These are phyloP conservation scores for Pristiophorus japonicus DNA, from an alignment of 2,113 vertebrate species.

Conservation along the genomic window DNA sequence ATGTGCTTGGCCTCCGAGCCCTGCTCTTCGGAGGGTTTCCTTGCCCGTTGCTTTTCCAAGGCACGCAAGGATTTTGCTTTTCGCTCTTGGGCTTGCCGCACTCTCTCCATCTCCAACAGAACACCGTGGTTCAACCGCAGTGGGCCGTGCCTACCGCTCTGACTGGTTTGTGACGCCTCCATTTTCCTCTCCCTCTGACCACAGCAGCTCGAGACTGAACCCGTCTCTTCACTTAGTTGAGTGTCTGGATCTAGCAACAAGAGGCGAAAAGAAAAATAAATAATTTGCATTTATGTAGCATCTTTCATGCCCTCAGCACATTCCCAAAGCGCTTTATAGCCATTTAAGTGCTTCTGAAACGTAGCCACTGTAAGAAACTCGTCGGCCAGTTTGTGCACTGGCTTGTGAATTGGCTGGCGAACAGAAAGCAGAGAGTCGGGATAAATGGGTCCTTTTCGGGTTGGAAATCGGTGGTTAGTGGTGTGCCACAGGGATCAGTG, in stretches of 20 bases:
- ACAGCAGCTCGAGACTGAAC: constrained; percentile 28
- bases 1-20: constrained; percentile 29
- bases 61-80: constrained; percentile 46
- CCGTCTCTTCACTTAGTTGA: constrained; percentile 38
- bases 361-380: background rate
- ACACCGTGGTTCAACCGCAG: constrained; percentile 38
- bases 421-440: no score
- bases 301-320: background rate
- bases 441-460: no score
- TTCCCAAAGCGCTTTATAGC: background rate
- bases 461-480: no score
- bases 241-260: constrained; percentile 32
- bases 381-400: background rate
- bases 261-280: background rate
- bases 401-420: no score
- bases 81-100: constrained; percentile 47
- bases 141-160: background rate
- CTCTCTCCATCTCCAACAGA: background rate
- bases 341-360: background rate
- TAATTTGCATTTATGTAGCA: constrained; percentile 23
- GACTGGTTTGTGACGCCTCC: constrained; percentile 29
- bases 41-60: constrained; percentile 54
- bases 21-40: constrained; percentile 32
- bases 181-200: background rate
- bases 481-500: no score